These are phyloP conservation scores for Theonella swinhoei DNA, from an alignment of 37 sponge, comb jelly and placozoan species.

Conservation along the genomic window DNA sequence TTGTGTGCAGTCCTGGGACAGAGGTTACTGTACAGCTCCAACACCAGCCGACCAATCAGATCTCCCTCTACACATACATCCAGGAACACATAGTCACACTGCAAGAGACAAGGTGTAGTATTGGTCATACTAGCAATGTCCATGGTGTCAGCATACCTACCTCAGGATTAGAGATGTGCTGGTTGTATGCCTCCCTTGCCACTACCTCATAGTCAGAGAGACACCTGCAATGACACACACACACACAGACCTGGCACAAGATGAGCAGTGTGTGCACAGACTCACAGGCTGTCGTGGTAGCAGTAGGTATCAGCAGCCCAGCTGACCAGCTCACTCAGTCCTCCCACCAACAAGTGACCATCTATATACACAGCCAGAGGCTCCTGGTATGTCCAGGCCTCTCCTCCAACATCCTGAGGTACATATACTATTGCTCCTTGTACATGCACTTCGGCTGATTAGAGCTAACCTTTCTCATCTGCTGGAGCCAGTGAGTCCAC, in stretches of 20 bases:
- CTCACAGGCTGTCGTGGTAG: constrained; percentile 38
- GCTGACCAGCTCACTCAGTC: constrained; percentile 29
- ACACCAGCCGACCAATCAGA: constrained; percentile 46
- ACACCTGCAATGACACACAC: constrained; percentile 17
- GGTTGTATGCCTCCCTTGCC: constrained; percentile 68
- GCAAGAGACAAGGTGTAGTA: neutral
- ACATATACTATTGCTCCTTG: constrained; percentile 5
- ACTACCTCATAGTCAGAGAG: constrained; percentile 47
- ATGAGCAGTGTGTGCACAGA: constrained; percentile 36
- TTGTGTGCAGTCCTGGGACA: constrained; percentile 80
- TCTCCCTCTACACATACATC: constrained; percentile 62
- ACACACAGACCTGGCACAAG: neutral
- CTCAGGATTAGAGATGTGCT: constrained; percentile 41
- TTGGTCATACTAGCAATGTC: constrained; percentile 10
- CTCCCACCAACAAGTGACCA: constrained; percentile 36
- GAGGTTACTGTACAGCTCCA: constrained; percentile 72
- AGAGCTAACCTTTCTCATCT: constrained; percentile 35
- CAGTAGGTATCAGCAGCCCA: constrained; percentile 63
- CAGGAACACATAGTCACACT: constrained; percentile 61
- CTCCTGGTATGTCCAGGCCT: constrained; percentile 43
- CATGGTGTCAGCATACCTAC: constrained; percentile 20
- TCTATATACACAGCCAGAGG: constrained; percentile 48
- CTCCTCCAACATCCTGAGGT: constrained; percentile 39
- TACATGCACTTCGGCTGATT: no score
- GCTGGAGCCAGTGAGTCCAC: constrained; percentile 18